Conservation (phyloP, 92 coral and sea anemone species). For the Palythoa grandiflora region DNA sequence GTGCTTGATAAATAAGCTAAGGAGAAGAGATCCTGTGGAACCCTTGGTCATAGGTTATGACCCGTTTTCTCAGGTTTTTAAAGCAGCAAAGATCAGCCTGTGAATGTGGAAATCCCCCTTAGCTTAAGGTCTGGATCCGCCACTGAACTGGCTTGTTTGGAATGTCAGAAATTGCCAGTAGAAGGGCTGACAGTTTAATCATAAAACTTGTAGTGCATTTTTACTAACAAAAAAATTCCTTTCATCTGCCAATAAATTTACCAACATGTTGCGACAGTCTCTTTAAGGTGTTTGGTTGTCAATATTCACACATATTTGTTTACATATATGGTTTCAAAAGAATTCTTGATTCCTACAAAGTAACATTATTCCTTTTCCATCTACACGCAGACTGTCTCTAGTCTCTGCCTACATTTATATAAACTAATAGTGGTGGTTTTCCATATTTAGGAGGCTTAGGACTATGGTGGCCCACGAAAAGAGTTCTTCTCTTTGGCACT, state of each 20-base stretch:
- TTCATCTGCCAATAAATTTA: conserved; percentile 15
- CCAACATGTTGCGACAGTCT: conserved; percentile 12
- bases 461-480: conserved; percentile 62
- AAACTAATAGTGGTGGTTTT: conserved; percentile 41
- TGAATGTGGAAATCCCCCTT: too few relatives aligned
- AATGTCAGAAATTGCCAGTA: background rate
- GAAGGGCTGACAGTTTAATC: background rate
- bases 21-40: too few relatives aligned
- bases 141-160: too few relatives aligned
- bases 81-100: too few relatives aligned
- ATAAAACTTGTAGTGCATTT: conserved; percentile 21
- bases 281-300: conserved; percentile 4
- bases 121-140: too few relatives aligned
- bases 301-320: conserved; percentile 7
- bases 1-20: too few relatives aligned
- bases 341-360: conserved; percentile 23
- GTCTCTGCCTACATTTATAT: conserved; percentile 29
- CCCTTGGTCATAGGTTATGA: too few relatives aligned
- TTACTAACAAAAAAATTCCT: conserved; percentile 29
- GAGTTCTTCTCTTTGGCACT: conserved; percentile 52
- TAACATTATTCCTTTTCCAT: background rate
- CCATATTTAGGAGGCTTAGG: conserved; percentile 55
- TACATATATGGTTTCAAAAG: conserved; percentile 43
- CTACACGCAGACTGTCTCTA: background rate
- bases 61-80: too few relatives aligned